Percentiles rank a stretch among this genome's conserved stretches.
Conservation (phyloP, 2,888 invertebrate genomes). For the Allophyes oxyacanthae region DNA sequence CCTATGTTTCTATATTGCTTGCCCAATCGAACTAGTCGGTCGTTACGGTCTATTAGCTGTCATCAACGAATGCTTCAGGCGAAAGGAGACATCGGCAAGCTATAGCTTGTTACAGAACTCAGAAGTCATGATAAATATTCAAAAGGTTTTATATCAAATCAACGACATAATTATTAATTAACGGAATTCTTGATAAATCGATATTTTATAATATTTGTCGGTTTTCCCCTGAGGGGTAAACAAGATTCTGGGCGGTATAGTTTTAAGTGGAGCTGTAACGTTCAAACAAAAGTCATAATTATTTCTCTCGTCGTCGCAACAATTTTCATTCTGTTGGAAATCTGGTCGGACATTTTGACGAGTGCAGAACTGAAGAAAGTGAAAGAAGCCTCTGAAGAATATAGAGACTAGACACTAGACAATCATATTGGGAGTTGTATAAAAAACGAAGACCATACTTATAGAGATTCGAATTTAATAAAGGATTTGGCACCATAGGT, state of each 20-base stretch:
- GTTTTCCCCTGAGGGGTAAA: constrained; percentile 30
- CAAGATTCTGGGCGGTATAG: constrained; percentile 39
- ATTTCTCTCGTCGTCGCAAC: not conserved
- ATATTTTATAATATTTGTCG: constrained; percentile 43
- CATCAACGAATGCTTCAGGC: constrained; percentile 45
- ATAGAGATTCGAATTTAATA: no score
- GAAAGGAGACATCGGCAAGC: constrained; percentile 40
- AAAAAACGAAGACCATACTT: no score
- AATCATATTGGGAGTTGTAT: no score
- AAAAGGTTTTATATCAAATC: constrained; percentile 52
- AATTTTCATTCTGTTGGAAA: no score
- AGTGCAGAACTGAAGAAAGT: no score
- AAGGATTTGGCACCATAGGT: no score
- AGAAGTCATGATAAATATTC: constrained; percentile 49
- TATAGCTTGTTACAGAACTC: constrained; percentile 53
- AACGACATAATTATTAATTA: constrained; percentile 59
- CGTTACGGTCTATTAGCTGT: constrained; percentile 43
- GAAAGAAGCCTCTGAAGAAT: no score
- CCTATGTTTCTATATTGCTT: constrained; percentile 11
- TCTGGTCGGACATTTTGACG: no score
- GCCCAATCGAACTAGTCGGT: constrained; percentile 38
- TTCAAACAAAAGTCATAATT: no score
- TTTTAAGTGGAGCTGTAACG: constrained; percentile 33
- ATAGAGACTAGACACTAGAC: no score
- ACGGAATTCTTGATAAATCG: constrained; percentile 50